Base-by-base conservation (phyloP, 2,888 invertebrate genomes). In the Drosophila multiciliata region DNA sequence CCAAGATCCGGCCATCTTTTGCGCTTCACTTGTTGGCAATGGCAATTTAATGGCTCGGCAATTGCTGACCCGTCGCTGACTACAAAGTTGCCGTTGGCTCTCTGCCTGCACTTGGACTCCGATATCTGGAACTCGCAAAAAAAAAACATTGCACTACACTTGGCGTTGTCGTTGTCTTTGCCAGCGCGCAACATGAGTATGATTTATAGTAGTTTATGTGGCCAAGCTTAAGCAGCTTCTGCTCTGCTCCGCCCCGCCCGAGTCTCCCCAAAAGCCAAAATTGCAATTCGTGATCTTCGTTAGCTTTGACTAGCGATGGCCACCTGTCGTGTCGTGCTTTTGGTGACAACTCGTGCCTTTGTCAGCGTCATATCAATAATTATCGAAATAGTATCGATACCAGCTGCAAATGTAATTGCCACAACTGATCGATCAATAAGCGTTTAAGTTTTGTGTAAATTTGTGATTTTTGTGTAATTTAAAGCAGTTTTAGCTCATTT, bases 161-260 rank as follows among this genome's bases (percentile, higher is more conserved):
- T 63, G 62, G 66, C 58, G 64, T 74, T 78, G 79, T 64, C 72
- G 75, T 75, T 83, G 78, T 80, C 69, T 83, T 73, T 79, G 80
- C 71, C 66, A 73, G 82, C 61, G 79, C 82, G 79, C 82, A 91
- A 90, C 89, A 79, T 90, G 91, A 90, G 89, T 83, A 91, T 90
- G 90, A 90, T 90, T 90, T 90, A 90, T 90, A 83, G 66, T 62
- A 75, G 87, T 83, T 78, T 75, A 76, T 80, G 86, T 70, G 71
- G 73, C 76, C 82, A 76, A 52, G 79, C 67, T 75, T 57, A 61
- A 63, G 67, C 79, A 68, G 78, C 78, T 82, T 79, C 78, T 80
- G 66, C 75, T 62, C 67, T 50, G 62, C 29, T 40, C 57, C 32
- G 29, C 32, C 57, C 57, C 32, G 29, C 32, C 57, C 55, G 29